Evolutionary conservation across 92 coral and sea anemone species (phyloP), one percentile per base, ranked within the genome.

Genomic region (Porites evermanni): DNA sequence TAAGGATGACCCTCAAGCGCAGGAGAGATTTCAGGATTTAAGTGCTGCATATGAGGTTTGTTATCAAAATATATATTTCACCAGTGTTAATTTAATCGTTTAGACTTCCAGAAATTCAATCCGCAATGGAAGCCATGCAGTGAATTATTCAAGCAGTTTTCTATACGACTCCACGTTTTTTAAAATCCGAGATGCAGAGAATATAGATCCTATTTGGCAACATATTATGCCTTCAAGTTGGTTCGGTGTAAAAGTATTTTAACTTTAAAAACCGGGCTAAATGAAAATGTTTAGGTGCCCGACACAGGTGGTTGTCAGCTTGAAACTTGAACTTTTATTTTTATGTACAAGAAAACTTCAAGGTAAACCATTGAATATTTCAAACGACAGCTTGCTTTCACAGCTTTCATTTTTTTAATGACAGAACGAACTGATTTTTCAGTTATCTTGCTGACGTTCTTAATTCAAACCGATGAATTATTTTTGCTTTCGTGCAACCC

Each of bases 31-130:
- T 84, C 99, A 97, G 12, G 98, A 97, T 68, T 86, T 97, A 70
- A 94, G 99, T 59, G 88, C 98, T 8, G 99, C 99, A 32, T 97
- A 97, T 44, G 99, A 97, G 99, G 99, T 97, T 88, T 59, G 93
- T 79, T 69, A 56, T 74, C n/a, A 74, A 20, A 72, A 21, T 53
- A 32, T 32, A 5, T 11, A 6, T 70, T 70, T 26, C 17, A 68
- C 6, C 14, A 23, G 50, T 23, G 11, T 9, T 9, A 12, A 32
- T 17, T 14, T 68, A 68, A 8, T 8, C 29, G 3, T 20, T 23
- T 0, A 9, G 72, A 23, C 51, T 68, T 68, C 1, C 10, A 67
- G 72, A 67, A 11, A 14, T 32, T 9, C 47, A 24, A 67, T 24
- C 72, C 4, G 5, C 61, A 11, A 47, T 32, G 8, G 72, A 67